A percentile compares a stretch with the other conserved stretches of the same genome.
phyloP scores from a whole-genome alignment of 2,113 vertebrate species.

The Murina feae region DNA sequence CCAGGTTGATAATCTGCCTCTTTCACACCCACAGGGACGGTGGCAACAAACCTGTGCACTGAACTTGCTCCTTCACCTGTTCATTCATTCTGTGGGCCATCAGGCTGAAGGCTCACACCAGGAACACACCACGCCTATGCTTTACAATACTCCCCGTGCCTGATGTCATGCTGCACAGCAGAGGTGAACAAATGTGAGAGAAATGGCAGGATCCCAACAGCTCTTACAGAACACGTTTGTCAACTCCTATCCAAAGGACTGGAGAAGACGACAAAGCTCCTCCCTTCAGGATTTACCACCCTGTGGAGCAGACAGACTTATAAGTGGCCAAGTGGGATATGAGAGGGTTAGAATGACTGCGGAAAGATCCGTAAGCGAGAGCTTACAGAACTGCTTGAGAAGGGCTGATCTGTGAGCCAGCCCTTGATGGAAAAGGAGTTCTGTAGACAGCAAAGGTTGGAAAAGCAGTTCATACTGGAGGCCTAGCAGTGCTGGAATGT shows the following conservation, averaged over 20 bases:
- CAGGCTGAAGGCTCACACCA: fast-evolving
- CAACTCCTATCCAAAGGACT: neutral
- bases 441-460: neutral
- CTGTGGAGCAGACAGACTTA: neutral
- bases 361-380: neutral
- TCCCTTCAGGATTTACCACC: neutral
- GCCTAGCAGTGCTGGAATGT: neutral
- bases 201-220: neutral
- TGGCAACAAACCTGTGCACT: too few relatives aligned
- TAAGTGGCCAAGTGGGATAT: neutral
- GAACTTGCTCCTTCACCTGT: neutral
- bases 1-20: fast-evolving
- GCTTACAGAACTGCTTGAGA: neutral
- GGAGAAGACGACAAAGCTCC: neutral
- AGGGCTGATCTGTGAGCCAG: neutral
- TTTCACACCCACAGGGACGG: neutral
- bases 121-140: fast-evolving
- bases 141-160: too few relatives aligned
- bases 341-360: neutral
- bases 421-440: neutral
- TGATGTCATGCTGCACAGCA: neutral
- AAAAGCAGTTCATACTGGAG: neutral
- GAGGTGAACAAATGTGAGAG: neutral
- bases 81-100: neutral
- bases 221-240: neutral